phyloP scores from a whole-genome alignment of 2,888 invertebrate species.

The Uropetala carovei region DNA sequence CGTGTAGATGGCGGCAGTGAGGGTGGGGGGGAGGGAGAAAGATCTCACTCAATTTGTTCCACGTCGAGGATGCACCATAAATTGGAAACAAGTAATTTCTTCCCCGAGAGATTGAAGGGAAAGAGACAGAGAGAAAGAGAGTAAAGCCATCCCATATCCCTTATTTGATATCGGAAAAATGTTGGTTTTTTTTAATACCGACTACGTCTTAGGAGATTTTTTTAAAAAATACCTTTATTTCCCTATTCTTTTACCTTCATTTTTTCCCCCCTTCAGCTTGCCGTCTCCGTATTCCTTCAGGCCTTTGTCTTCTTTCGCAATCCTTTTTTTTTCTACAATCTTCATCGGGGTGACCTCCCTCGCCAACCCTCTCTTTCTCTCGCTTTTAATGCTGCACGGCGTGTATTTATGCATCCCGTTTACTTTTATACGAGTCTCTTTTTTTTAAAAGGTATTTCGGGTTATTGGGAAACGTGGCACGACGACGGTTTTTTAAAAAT shows the following conservation, averaged over 20 bases:
- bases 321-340: not conserved
- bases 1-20: no score
- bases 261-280: not conserved
- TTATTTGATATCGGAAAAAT: slow-evolving; percentile 1
- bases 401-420: not conserved
- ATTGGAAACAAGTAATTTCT: slow-evolving; percentile 28
- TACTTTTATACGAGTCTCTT: not conserved
- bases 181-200: not conserved
- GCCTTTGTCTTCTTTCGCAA: not conserved
- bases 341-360: not conserved
- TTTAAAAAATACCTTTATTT: not conserved
- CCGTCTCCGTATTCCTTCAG: not conserved
- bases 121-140: not conserved
- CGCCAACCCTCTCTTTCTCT: not conserved
- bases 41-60: not conserved
- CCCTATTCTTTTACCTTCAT: not conserved
- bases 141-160: not conserved
- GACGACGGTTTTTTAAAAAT: not conserved
- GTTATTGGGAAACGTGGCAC: not conserved
- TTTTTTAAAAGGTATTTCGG: not conserved
- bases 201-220: not conserved
- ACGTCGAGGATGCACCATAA: not conserved
- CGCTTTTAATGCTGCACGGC: no score
- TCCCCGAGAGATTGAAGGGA: not conserved
- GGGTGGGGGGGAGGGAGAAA: not conserved